These are phyloP conservation scores for Acromyrmex echinatior DNA, from an alignment of 1,140 invertebrate genomes.

Conservation along the genomic window DNA sequence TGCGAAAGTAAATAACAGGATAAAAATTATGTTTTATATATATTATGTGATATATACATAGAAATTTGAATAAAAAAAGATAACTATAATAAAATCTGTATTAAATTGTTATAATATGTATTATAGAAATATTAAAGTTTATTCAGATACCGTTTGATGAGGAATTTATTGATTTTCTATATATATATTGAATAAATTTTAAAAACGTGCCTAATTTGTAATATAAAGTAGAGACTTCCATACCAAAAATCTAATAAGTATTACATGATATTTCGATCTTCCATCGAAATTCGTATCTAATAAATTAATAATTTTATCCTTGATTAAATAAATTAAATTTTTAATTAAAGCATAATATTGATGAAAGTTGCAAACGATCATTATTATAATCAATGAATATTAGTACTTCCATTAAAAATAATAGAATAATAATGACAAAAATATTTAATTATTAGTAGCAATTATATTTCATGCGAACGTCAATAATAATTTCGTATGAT, in stretches of 20 bases:
- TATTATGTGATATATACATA: background rate
- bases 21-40: background rate
- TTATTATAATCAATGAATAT: background rate
- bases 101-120: slow-evolving; percentile 7
- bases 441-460: background rate
- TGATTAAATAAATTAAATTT: background rate
- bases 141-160: background rate
- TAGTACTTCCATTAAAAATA: background rate
- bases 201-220: background rate
- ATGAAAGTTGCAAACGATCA: background rate
- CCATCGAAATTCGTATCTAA: background rate
- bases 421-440: background rate
- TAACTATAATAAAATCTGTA: background rate
- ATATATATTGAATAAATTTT: background rate
- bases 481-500: background rate
- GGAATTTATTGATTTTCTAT: background rate
- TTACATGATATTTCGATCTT: slow-evolving; percentile 8
- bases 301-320: slow-evolving; percentile 19
- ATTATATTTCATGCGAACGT: background rate
- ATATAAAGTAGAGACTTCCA: background rate
- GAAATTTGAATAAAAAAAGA: background rate
- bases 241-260: slow-evolving; percentile 3
- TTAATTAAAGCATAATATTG: background rate
- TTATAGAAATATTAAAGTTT: background rate
- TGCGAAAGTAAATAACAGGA: background rate